Evolutionary conservation across 2,113 vertebrate genomes (phyloP).

Genomic region (Labrus mixtus): DNA sequence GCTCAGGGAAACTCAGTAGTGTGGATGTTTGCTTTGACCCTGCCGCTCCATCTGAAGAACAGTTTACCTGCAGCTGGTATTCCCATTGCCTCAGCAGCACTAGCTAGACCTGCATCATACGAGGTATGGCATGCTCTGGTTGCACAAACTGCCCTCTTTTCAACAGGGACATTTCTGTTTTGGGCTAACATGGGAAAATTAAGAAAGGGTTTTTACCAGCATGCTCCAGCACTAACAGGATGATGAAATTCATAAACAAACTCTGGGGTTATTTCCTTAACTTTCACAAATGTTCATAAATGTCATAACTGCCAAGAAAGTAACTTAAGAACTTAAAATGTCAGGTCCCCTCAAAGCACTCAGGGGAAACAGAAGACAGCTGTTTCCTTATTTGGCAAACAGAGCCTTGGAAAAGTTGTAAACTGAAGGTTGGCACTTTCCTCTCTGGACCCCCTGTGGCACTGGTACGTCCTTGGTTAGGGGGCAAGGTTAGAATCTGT

Average conservation of each 20-base stretch:
- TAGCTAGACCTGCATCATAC: background rate
- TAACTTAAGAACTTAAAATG: slow-evolving; percentile 43
- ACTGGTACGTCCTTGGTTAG: slow-evolving; percentile 39
- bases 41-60: slow-evolving; percentile 16
- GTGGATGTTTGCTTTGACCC: slow-evolving; percentile 49
- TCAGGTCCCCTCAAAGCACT: slow-evolving; percentile 36
- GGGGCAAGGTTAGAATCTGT: slow-evolving; percentile 57
- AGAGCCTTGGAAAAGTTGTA: slow-evolving; percentile 57
- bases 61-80: slow-evolving; percentile 40
- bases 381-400: slow-evolving; percentile 82
- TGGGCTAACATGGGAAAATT: slow-evolving; percentile 50
- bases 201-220: slow-evolving; percentile 11
- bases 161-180: slow-evolving; percentile 22
- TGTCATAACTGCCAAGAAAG: slow-evolving; percentile 8
- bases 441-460: slow-evolving; percentile 50
- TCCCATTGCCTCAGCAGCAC: slow-evolving; percentile 9
- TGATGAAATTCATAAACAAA: slow-evolving; percentile 38
- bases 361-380: slow-evolving; percentile 69
- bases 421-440: slow-evolving; percentile 77
- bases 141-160: slow-evolving; percentile 33
- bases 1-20: background rate
- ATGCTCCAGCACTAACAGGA: slow-evolving; percentile 28
- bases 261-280: slow-evolving; percentile 22
- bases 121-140: background rate
- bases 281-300: slow-evolving; percentile 21